phyloP scores from a whole-genome alignment of 1,140 invertebrate genomes.

The Aricia agestis region DNA sequence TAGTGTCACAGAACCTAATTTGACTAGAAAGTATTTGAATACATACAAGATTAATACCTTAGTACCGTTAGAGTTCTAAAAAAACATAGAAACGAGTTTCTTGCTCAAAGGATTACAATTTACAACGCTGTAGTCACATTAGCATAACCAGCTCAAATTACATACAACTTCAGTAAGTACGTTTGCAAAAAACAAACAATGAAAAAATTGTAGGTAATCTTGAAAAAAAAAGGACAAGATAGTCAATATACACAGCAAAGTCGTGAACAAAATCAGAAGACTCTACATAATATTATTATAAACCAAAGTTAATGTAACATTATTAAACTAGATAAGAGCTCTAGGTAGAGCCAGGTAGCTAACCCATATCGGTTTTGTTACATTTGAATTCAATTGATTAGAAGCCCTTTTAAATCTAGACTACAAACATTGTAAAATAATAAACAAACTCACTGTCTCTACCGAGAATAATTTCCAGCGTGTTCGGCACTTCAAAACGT shows the following conservation, averaged over 20 bases:
- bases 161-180: background rate
- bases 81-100: background rate
- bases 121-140: background rate
- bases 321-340: too few species aligned
- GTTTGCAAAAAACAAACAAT: too few species aligned
- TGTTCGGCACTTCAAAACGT: slow-evolving; percentile 71
- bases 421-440: slow-evolving; percentile 9
- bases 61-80: background rate
- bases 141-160: slow-evolving; percentile 7
- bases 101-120: background rate
- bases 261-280: background rate
- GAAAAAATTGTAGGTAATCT: too few species aligned
- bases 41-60: background rate
- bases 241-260: too few species aligned
- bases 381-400: slow-evolving; percentile 14
- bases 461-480: slow-evolving; percentile 68
- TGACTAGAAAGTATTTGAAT: slow-evolving; percentile 1
- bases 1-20: too few species aligned
- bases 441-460: slow-evolving; percentile 42
- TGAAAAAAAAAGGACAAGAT: background rate
- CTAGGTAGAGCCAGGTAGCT: background rate
- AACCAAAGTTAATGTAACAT: too few species aligned
- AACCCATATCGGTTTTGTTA: background rate
- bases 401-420: background rate
- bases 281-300: background rate